A percentile compares a stretch with the other conserved stretches of the same genome.
Evolutionary conservation across 2,888 invertebrate genomes (phyloP).

Genomic region (Nephrotoma appendiculata): DNA sequence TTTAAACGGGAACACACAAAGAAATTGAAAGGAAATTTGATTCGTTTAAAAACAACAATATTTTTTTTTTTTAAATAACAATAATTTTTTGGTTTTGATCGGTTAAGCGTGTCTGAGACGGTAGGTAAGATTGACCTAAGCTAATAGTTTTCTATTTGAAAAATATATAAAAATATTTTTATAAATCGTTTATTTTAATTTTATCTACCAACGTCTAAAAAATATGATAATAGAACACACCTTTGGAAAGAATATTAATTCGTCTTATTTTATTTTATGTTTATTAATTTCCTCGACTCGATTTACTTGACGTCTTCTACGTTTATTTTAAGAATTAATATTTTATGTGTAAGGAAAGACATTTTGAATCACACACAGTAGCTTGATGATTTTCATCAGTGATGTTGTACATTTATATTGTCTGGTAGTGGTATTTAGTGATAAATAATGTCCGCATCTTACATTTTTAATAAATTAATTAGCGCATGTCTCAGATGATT

Average conservation of each 20-base stretch:
- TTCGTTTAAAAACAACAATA: not conserved
- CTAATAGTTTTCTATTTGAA: not conserved
- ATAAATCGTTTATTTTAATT: not conserved
- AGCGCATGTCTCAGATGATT: not conserved
- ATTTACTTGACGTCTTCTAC: not conserved
- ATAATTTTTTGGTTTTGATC: not conserved
- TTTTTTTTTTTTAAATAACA: not conserved
- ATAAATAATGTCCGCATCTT: not conserved
- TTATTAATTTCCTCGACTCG: not conserved
- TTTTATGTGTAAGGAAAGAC: not conserved
- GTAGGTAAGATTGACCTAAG: not conserved
- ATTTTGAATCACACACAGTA: not conserved
- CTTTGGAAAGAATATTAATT: not conserved
- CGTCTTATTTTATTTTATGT: not conserved
- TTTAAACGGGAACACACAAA: not conserved
- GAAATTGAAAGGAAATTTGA: not conserved
- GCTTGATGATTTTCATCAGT: not conserved
- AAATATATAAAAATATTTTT: not conserved
- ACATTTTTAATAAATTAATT: not conserved
- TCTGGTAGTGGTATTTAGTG: not conserved
- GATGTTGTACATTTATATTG: not conserved
- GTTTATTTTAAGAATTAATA: not conserved
- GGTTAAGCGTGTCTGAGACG: not conserved
- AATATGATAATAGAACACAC: not conserved
- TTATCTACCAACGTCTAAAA: not conserved